Base-by-base conservation (phyloP, 2,113 vertebrate genomes). In the Miniopterus natalensis region DNA sequence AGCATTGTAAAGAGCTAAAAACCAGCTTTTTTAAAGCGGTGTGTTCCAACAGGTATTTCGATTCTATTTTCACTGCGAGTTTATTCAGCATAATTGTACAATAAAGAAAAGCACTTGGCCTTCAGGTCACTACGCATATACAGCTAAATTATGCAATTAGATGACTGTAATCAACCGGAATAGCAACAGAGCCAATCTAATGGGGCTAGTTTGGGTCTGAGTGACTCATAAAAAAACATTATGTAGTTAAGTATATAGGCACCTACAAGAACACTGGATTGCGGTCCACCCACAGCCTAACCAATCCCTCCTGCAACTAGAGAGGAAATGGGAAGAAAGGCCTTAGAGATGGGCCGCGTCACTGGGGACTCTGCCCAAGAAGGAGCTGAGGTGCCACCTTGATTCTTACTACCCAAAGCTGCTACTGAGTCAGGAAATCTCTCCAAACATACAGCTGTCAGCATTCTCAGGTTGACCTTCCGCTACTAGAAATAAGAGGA, bases 121-220 rank as follows among this genome's bases (percentile, higher is more conserved):
- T 96, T 96, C 6, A 25, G 95, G 94, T 93, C 96, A 94, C 79
- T 95, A 75, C 66, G 65, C 51, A 94, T 84, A 88, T 87, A 86
- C 63, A 95, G 94, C 78, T 96, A 95, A 95, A 94, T 94, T 95
- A 97, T 94, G 91, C 59, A 97, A 96, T 97, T 94, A 97, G 86
- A 86, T 74, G 94, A 95, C 86, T 45, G 79, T 86, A 97, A 97
- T 97, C 97, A 98, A 96, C 88, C 55, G 77, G 84, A 94, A 95
- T 17, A 96, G 93, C 86, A 96, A 90, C 79, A 80, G 6, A 68
- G 91, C 53, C 92, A 87, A 96, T 88, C 94, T 92, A 94, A 95
- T 65, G 94, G 86, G 95, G 88, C 65, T 91, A 93, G 75, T 84
- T 73, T 91, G 49, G 88, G 78, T 96, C 59, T 85, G 70, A 92